Conservation (phyloP, 2,113 vertebrate genomes). For the Syngnathoides biaculeatus region DNA sequence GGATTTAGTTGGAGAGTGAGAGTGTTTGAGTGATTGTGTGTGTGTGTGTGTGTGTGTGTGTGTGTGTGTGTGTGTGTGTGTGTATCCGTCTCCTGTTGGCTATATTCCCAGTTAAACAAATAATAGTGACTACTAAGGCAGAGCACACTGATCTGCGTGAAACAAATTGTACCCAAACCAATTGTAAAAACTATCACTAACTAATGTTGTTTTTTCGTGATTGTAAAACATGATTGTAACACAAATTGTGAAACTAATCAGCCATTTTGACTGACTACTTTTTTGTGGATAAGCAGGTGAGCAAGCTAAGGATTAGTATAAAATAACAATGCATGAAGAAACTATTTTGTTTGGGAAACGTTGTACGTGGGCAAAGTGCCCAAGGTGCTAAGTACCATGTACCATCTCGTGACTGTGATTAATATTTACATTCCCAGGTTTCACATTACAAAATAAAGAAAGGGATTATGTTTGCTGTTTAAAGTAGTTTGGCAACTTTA, state of each 20-base stretch:
- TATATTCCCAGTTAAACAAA: constrained; percentile 64
- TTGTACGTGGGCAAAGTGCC: not conserved
- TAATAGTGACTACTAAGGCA: constrained; percentile 45
- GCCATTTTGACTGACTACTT: not conserved
- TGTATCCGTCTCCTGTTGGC: constrained; percentile 40
- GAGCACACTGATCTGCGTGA: constrained; percentile 10
- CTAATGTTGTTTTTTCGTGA: not conserved
- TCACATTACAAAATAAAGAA: not conserved
- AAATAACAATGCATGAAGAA: too few species aligned
- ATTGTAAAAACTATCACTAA: not conserved
- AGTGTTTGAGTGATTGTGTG: constrained; percentile 7
- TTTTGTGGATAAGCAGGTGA: not conserved
- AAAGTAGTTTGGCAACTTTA: not conserved
- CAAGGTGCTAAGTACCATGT: not conserved
- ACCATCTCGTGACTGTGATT: not conserved
- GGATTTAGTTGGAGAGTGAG: constrained; percentile 3
- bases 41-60: constrained; percentile 4
- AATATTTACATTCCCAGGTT: not conserved
- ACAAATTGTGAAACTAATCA: not conserved
- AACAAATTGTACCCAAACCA: not conserved
- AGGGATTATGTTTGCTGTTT: not conserved
- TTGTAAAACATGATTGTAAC: not conserved
- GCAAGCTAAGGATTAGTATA: not conserved
- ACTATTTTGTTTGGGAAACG: not conserved
- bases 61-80: too few species aligned